Evolutionary conservation across 2,113 vertebrate species (phyloP).

Genomic region (Gadus macrocephalus): DNA sequence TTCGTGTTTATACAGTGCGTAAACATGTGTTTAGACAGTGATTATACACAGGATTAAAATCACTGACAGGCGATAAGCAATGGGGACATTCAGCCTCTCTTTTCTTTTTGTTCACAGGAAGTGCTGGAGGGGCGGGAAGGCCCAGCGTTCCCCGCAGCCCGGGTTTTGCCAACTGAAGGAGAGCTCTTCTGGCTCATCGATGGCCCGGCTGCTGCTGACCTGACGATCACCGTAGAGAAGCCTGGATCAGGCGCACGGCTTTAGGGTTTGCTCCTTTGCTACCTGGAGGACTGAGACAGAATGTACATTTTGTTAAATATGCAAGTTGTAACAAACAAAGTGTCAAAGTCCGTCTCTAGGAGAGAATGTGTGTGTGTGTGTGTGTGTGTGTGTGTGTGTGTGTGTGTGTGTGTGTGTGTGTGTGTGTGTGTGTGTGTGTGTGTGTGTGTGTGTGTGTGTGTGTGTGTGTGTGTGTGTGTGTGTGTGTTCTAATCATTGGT

Average conservation of each 20-base stretch:
- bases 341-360: not conserved
- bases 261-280: conserved; percentile 26
- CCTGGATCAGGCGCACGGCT: conserved; percentile 68
- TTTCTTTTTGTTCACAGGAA: conserved; percentile 60
- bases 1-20: too few relatives aligned
- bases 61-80: too few relatives aligned
- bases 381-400: conserved; percentile 8
- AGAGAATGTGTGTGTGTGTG: not conserved
- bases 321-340: not conserved
- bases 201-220: conserved; percentile 77
- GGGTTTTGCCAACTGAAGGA: conserved; percentile 74
- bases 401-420: too few relatives aligned
- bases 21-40: too few relatives aligned
- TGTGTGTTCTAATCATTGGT: not conserved
- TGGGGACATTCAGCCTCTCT: not conserved
- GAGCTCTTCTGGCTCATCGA: conserved; percentile 88
- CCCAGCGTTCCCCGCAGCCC: conserved; percentile 75
- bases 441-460: conserved; percentile 3
- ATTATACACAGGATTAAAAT: too few relatives aligned
- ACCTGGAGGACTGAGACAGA: not conserved
- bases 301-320: too few relatives aligned
- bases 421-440: not conserved
- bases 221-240: conserved; percentile 78
- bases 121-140: conserved; percentile 79
- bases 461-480: conserved; percentile 6